These are phyloP conservation scores for Brachionus paranguensis DNA, from an alignment of 1,140 invertebrate species.

Conservation along the genomic window DNA sequence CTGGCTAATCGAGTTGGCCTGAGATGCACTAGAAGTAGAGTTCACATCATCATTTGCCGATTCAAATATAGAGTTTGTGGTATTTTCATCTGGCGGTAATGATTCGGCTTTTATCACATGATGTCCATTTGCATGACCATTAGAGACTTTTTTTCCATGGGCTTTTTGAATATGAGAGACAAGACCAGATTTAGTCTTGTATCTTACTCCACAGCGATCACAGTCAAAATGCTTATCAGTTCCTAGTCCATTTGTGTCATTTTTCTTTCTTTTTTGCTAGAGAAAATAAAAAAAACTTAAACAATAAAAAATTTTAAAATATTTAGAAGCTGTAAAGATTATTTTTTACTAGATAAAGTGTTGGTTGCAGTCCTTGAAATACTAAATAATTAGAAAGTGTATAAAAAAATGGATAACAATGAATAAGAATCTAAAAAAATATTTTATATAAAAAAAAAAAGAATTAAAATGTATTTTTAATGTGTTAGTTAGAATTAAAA, in stretches of 20 bases:
- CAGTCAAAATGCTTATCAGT: constrained; percentile 83
- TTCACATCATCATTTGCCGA: neutral
- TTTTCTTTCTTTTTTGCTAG: constrained; percentile 64
- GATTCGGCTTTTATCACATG: neutral
- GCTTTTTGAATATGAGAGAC: constrained; percentile 74
- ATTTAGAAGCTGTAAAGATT: too few relatives aligned
- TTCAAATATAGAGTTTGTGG: neutral
- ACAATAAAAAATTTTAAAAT: neutral
- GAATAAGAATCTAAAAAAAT: too few relatives aligned
- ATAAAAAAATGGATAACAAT: too few relatives aligned
- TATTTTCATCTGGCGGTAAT: neutral
- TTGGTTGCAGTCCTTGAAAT: too few relatives aligned
- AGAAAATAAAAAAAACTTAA: neutral
- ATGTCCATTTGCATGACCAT: neutral
- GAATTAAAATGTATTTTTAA: too few relatives aligned
- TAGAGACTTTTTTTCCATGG: neutral
- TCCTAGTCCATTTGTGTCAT: constrained; percentile 63
- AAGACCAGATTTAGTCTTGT: constrained; percentile 91
- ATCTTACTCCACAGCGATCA: constrained; percentile 88
- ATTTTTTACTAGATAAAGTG: too few relatives aligned
- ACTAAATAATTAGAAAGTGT: too few relatives aligned
- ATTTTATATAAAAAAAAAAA: too few relatives aligned
- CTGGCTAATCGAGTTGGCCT: neutral
- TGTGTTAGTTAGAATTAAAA: too few relatives aligned
- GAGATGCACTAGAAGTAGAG: neutral